Conservation (phyloP, 2,113 vertebrate genomes). For the Saiga tatarica region DNA sequence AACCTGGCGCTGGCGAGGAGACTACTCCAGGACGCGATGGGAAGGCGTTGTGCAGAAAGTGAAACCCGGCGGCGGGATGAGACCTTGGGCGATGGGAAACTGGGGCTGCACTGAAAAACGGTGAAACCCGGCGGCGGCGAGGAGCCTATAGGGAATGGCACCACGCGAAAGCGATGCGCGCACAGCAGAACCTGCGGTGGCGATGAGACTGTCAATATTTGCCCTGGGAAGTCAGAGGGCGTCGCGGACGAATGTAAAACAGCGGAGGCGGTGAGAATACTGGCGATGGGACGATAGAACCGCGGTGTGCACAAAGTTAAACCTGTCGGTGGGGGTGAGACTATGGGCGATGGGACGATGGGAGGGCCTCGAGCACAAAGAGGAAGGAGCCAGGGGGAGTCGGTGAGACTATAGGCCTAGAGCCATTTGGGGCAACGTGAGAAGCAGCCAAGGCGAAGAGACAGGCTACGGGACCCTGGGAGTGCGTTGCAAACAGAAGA, state of each 20-base stretch:
- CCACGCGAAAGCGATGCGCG: too few species aligned
- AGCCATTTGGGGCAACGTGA: not conserved
- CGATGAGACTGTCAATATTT: not conserved
- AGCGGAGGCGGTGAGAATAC: not conserved
- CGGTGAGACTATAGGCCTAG: not conserved
- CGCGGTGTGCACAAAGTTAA: not conserved
- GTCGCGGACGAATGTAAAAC: not conserved
- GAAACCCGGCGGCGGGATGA: too few species aligned
- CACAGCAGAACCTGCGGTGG: not conserved
- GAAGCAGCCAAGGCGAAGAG: not conserved
- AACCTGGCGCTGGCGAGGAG: too few species aligned
- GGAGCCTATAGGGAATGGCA: too few species aligned
- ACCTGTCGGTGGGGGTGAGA: not conserved
- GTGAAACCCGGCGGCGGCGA: too few species aligned
- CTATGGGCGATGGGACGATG: not conserved
- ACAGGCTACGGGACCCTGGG: not conserved
- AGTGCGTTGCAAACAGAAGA: not conserved
- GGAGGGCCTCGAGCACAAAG: not conserved
- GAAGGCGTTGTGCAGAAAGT: too few species aligned
- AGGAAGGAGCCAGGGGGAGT: fast-evolving
- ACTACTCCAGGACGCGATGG: too few species aligned
- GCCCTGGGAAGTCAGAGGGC: not conserved
- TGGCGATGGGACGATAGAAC: not conserved
- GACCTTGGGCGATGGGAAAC: too few species aligned
- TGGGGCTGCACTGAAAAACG: too few species aligned